Evolutionary conservation across 1,140 invertebrate species (phyloP), one percentile per base, ranked within the genome.

Genomic region (Rhynchophorus ferrugineus): DNA sequence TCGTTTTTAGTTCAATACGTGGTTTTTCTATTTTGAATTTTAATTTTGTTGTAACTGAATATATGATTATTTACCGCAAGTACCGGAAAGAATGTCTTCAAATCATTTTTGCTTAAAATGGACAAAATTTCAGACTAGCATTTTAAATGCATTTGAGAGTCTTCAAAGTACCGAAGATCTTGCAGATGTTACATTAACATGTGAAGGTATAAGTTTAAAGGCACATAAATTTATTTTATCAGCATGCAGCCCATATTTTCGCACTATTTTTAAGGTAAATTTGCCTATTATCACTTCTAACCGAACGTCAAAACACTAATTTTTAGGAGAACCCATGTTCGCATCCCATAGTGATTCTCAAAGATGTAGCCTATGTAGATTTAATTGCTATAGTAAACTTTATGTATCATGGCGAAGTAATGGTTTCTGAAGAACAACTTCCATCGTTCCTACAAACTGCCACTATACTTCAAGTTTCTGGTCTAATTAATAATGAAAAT

Each of bases 331-430:
- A 87, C 72, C 87, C 86, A 8, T 89, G 86, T 70, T 82, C 85
- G 54, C 87, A 90, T 76, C 87, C 86, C 19, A 84, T 87, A 34
- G 82, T 89, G 38, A 86, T 89, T 57, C 67, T 89, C 37, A 85
- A 86, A 72, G 83, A 85, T 73, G 78, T 86, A 13, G 71, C 75
- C 19, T 77, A 81, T 57, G 69, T 73, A 59, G 82, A 86, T 63
- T 73, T 87, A 39, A 73, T 79, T 33, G 78, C 81, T 39, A 73
- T 87, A 33, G 69, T 88, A 34, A 81, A 82, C 43, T 88, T 87
- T 57, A 87, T 88, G 80, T 88, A 88, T 58, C 78, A 81, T 69
- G 85, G 85, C 46, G 83, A 87, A 73, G 83, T 87, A 0, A 82
- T 84, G 61, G 79, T 87, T 43, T 75, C 78, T 51, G 81, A 86